Percentiles rank a stretch among this genome's conserved stretches.
Conservation (phyloP, 2,888 invertebrate species). For the Pogonocherus hispidulus region DNA sequence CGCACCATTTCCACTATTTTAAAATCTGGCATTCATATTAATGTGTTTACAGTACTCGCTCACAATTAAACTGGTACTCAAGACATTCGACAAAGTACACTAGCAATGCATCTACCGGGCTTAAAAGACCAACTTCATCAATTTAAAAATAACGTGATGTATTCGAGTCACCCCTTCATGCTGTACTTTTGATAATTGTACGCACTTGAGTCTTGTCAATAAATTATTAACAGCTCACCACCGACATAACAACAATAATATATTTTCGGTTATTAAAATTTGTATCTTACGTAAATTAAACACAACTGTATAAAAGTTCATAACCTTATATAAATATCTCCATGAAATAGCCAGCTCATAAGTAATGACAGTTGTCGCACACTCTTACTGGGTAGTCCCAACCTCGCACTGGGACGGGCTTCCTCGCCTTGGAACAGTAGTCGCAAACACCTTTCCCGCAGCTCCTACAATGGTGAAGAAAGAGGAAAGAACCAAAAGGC, state of each 20-base stretch:
- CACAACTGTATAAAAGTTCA: neutral
- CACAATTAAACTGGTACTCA: too few species aligned
- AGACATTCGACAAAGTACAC: too few species aligned
- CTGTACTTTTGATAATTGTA: too few species aligned
- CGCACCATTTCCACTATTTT: too few species aligned
- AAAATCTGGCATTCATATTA: too few species aligned
- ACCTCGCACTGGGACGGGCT: conserved; percentile 80
- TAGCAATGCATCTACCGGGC: too few species aligned
- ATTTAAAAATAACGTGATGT: too few species aligned
- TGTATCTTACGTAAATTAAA: neutral
- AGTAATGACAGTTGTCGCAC: conserved; percentile 75
- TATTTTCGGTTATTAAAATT: neutral
- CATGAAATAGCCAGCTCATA: neutral
- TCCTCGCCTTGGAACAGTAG: conserved; percentile 72
- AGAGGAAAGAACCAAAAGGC: conserved; percentile 71
- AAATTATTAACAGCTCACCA: neutral
- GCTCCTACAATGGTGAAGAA: conserved; percentile 78
- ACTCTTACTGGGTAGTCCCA: conserved; percentile 83
- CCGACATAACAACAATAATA: neutral
- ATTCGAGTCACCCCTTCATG: too few species aligned
- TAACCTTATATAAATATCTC: neutral
- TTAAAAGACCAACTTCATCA: too few species aligned
- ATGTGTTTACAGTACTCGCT: too few species aligned
- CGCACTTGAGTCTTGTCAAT: too few species aligned
- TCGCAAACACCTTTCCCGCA: conserved; percentile 82